Base-by-base conservation (phyloP, 2,888 invertebrate species). In the Oxycera nigricornis region DNA sequence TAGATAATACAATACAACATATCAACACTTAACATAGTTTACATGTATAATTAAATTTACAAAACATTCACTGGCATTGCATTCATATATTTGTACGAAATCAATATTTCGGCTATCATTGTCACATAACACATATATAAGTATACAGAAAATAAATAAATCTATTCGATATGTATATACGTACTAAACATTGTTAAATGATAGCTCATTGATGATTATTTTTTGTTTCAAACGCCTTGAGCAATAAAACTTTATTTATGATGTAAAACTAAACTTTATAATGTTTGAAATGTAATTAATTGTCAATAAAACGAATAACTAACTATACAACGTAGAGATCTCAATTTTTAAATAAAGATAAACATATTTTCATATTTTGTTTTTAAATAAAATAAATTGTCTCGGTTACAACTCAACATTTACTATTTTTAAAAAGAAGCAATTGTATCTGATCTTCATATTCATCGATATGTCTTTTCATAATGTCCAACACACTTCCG, bases 401-500 rank as follows among this genome's bases (percentile, higher is more conserved):
- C 26, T 20, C 28, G 46, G 39, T 2, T 41, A 17, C 6, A 72
- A 50, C 65, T 52, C 11, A 73, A 35, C 73, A 73, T 31, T 30
- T 57, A 30, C 62, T 72, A 62, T 65, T 59, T 67, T 50, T 31
- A 9, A 65, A 57, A 20, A 76, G 41, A 31, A 75, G 55, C 24
- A 26, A 57, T 59, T 77, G 76, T 9, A 78, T 68, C 73, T 74
- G 73, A 35, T 82, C 81, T 79, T 97, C 97, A 86, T 98, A 98
- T 86, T 95, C 93, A 85, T 94, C 92, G 82, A 97, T 96, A 88
- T 96, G 97, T 81, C 97, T 91, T 88, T 97, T 96, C 94, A 98
- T 95, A 73, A 98, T 91, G 85, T 98, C 94, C 94, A 97, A 96
- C 86, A 98, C 97, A 73, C 96, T 96, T 73, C 98, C 98, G 81